Evolutionary conservation across 30 jellyfish, hydroid and myxozoan species (phyloP), one percentile per base, ranked within the genome.

Genomic region (Hydractinia symbiolongicarpus): DNA sequence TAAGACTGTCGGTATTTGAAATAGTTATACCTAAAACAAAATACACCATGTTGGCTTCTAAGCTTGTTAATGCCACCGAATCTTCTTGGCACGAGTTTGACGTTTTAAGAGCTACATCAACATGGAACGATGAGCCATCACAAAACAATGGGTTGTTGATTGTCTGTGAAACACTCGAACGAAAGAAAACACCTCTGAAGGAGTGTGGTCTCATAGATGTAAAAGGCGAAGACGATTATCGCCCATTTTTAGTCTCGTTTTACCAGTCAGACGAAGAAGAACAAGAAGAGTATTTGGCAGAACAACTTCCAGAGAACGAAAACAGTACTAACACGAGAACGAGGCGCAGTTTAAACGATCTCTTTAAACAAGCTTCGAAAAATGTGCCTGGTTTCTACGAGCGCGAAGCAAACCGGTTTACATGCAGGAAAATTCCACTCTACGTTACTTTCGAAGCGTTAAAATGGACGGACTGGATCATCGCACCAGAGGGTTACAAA

Each of bases 391-490:
- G 44, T 30, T 30, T 30, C 44, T 30, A 30, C 44, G 44, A 30
- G 44, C 44, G 44, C 44, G 44, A 30, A 30, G 2, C 44, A 30
- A 30, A 30, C 44, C 44, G 44, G 44, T 30, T 30, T 30, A 30
- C 44, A 30, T 90, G 97, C 72, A 89, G 93, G 53, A 87, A 87
- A 21, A 88, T 81, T 55, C 84, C 96, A 19, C 82, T 90, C 10
- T 90, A 85, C 61, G 93, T 90, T 57, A 83, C 95, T 66, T 90
- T 90, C 90, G 78, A 81, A 50, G 97, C 85, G 67, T 89, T 90
- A 50, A 95, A 95, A 10, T 90, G 97, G 97, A 73, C 93, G 66
- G 97, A 90, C 61, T 90, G 97, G 97, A 90, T 90, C 15, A 90
- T 90, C 19, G 97, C 97, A 14, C 97, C 97, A 9, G 95, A 90